Evolutionary conservation across 2,888 invertebrate genomes (phyloP).

Genomic region (Chrysotoxum bicinctum): DNA sequence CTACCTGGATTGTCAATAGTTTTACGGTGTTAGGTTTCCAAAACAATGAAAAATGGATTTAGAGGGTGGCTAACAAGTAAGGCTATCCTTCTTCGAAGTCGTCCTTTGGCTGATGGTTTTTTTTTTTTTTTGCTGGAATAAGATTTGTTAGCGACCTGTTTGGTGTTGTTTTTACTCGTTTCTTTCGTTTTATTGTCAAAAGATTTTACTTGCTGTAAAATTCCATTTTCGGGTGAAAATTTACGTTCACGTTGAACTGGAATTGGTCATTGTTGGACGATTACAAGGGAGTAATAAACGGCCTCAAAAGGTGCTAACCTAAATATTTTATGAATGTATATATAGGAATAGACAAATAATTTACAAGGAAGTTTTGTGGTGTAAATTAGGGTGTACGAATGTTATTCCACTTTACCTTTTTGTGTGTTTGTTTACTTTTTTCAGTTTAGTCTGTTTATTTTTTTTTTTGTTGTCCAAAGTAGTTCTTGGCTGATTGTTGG

Average conservation of each 20-base stretch:
- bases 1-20: constrained; percentile 53
- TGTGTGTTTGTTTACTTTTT: constrained; percentile 26
- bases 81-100: constrained; percentile 14
- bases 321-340: constrained; percentile 34
- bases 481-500: neutral
- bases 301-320: constrained; percentile 41
- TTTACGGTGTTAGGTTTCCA: constrained; percentile 51
- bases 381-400: constrained; percentile 40
- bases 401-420: constrained; percentile 10
- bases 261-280: constrained; percentile 55
- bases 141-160: constrained; percentile 65
- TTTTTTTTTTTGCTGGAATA: neutral
- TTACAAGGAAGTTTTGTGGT: constrained; percentile 33
- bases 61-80: constrained; percentile 15
- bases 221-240: constrained; percentile 33
- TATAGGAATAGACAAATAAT: constrained; percentile 17
- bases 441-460: constrained; percentile 13
- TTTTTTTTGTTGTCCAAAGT: neutral
- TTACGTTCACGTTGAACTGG: constrained; percentile 50
- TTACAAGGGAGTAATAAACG: constrained; percentile 59
- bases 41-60: constrained; percentile 24
- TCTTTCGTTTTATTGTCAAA: constrained; percentile 1
- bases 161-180: constrained; percentile 27
- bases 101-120: constrained; percentile 30
- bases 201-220: constrained; percentile 7